Evolutionary conservation across 2,888 invertebrate genomes (phyloP).

Genomic region (Meiosimyza decipiens): DNA sequence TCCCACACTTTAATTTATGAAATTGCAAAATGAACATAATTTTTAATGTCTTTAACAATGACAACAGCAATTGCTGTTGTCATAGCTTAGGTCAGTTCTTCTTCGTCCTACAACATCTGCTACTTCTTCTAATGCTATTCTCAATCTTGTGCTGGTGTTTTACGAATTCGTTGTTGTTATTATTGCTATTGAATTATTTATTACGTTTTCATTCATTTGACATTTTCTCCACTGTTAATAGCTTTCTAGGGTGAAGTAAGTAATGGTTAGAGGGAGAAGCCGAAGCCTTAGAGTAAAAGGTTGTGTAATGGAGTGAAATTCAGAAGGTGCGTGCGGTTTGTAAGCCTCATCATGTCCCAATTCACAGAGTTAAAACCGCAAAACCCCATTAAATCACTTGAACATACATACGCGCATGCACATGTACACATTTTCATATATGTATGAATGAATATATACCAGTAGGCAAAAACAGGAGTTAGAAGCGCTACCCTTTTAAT

Average conservation of each 20-base stretch:
- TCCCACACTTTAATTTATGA: neutral
- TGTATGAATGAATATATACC: no score
- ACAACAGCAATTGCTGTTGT: neutral
- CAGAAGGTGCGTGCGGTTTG: neutral
- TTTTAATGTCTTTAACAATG: constrained; percentile 12
- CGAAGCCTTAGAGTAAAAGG: neutral
- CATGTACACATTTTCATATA: neutral
- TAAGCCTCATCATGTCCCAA: constrained; percentile 17
- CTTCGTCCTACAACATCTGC: neutral
- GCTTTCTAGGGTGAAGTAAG: neutral
- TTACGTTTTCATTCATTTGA: constrained; percentile 32
- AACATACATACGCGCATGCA: neutral
- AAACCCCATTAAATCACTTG: constrained; percentile 33
- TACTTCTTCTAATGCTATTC: neutral
- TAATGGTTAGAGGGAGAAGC: no score
- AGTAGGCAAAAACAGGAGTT: no score
- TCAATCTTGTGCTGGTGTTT: constrained; percentile 1
- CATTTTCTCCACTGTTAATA: constrained; percentile 23
- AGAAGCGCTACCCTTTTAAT: no score
- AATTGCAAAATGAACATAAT: constrained; percentile 2
- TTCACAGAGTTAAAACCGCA: constrained; percentile 22
- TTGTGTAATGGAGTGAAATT: neutral
- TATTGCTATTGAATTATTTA: constrained; percentile 30
- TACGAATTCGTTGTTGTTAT: constrained; percentile 11
- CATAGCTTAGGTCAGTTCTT: neutral